Evolutionary conservation across 2,888 invertebrate genomes (phyloP).

Genomic region (Brenthis daphne): DNA sequence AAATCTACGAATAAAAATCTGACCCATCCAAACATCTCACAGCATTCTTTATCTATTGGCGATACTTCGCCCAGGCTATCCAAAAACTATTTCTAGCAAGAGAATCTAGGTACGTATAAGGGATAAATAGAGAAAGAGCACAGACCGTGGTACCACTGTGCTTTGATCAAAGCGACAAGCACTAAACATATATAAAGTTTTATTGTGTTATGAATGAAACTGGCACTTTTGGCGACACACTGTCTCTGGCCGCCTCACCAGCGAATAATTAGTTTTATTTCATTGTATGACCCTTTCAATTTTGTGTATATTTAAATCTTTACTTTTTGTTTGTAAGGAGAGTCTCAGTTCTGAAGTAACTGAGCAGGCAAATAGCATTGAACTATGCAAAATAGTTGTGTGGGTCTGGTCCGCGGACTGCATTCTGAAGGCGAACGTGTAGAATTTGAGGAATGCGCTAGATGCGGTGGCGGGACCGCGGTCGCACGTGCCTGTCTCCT

Average conservation of each 20-base stretch:
- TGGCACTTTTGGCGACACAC: slow-evolving; percentile 68
- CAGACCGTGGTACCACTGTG: slow-evolving; percentile 44
- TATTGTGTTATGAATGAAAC: slow-evolving; percentile 71
- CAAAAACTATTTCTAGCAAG: slow-evolving; percentile 65
- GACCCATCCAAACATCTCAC: slow-evolving; percentile 76
- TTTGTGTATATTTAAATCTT: slow-evolving; percentile 3
- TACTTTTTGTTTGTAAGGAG: slow-evolving; percentile 33
- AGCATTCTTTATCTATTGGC: slow-evolving; percentile 64
- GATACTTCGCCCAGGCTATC: slow-evolving; percentile 58
- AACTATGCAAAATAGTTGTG: slow-evolving; percentile 73
- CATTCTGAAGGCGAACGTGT: slow-evolving; percentile 74
- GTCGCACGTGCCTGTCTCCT: slow-evolving; percentile 54
- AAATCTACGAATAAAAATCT: slow-evolving; percentile 64
- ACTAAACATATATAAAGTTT: slow-evolving; percentile 76
- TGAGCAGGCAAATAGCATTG: slow-evolving; percentile 51
- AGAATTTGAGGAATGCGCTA: slow-evolving; percentile 71
- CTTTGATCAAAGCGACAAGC: slow-evolving; percentile 71
- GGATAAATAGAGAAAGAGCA: slow-evolving; percentile 49
- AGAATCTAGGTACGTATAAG: slow-evolving; percentile 51
- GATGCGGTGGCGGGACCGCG: slow-evolving; percentile 56
- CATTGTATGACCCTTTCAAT: background rate
- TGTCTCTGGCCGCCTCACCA: slow-evolving; percentile 65
- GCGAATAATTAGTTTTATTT: background rate
- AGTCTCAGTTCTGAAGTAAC: slow-evolving; percentile 38
- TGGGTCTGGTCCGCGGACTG: slow-evolving; percentile 66